These are phyloP conservation scores for Tethya wilhelma DNA, from an alignment of 37 sponge, comb jelly and placozoan species.

Conservation along the genomic window DNA sequence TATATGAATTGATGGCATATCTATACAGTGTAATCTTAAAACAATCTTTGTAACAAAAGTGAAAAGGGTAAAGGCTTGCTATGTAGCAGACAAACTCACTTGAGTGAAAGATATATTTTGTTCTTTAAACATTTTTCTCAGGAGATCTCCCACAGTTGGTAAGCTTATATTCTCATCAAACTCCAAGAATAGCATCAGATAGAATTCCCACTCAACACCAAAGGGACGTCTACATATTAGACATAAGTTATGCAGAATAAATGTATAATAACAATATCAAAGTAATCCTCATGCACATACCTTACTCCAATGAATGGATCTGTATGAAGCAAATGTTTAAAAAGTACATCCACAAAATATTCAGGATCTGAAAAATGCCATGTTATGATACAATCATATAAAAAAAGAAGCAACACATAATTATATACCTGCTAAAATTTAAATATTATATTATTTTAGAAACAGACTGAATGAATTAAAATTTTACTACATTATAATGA, in stretches of 20 bases:
- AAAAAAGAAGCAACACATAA: too few species aligned
- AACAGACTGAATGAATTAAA: neutral
- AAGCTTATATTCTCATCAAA: constrained; percentile 18
- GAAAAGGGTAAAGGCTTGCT: too few species aligned
- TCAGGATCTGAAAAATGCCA: too few species aligned
- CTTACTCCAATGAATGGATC: constrained; percentile 57
- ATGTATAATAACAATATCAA: too few species aligned
- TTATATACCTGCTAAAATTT: too few species aligned
- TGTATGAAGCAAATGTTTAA: constrained; percentile 58
- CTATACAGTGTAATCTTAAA: too few species aligned
- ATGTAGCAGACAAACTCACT: too few species aligned
- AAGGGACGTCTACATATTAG: constrained; percentile 61
- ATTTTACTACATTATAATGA: too few species aligned
- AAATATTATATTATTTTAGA: too few species aligned
- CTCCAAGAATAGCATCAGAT: constrained; percentile 80
- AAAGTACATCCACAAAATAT: constrained; percentile 91
- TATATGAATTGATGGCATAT: neutral
- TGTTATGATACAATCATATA: too few species aligned
- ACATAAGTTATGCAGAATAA: neutral
- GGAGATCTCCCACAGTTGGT: constrained; percentile 42
- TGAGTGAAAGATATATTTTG: constrained; percentile 72
- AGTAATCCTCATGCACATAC: too few species aligned
- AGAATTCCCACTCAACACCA: constrained; percentile 77
- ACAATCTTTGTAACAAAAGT: neutral
- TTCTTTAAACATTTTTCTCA: constrained; percentile 55